Evolutionary conservation across 2,888 invertebrate species (phyloP).

Genomic region (Azorinus chamasolen): DNA sequence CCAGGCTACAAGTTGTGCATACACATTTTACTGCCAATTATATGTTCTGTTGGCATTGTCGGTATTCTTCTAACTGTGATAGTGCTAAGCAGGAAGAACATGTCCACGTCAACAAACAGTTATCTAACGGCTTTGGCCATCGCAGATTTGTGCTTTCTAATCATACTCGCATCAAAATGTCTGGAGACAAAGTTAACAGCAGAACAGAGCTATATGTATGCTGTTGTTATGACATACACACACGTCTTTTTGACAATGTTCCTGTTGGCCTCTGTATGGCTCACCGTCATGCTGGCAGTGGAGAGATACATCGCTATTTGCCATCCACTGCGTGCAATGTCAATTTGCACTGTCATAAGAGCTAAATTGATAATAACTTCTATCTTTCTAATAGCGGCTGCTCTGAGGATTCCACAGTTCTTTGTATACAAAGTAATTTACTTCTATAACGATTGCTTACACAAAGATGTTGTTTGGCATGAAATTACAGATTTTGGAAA

Average conservation of each 20-base stretch:
- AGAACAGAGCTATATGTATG: constrained; percentile 55
- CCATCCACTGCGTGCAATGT: constrained; percentile 79
- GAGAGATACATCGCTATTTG: constrained; percentile 86
- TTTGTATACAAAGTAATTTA: constrained; percentile 70
- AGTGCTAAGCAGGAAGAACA: constrained; percentile 83
- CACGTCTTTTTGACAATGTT: constrained; percentile 72
- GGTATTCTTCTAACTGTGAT: constrained; percentile 84
- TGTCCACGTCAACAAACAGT: constrained; percentile 85
- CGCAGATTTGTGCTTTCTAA: constrained; percentile 82
- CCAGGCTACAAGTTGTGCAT: constrained; percentile 42
- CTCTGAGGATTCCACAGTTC: constrained; percentile 78
- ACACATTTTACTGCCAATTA: constrained; percentile 71
- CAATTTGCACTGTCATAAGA: constrained; percentile 78
- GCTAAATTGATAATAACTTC: constrained; percentile 78
- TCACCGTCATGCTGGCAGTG: constrained; percentile 84
- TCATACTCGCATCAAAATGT: constrained; percentile 70
- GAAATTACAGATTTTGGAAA: constrained; percentile 62
- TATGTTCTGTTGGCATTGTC: constrained; percentile 80
- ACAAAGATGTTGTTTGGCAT: constrained; percentile 45
- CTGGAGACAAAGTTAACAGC: constrained; percentile 45
- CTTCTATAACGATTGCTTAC: constrained; percentile 34
- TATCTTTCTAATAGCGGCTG: constrained; percentile 72
- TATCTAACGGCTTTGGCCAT: constrained; percentile 83
- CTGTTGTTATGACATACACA: constrained; percentile 70
- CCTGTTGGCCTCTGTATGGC: constrained; percentile 81